Evolutionary conservation across 2,888 invertebrate species (phyloP), one percentile per base, ranked within the genome.

Genomic region (Zygaena filipendulae): DNA sequence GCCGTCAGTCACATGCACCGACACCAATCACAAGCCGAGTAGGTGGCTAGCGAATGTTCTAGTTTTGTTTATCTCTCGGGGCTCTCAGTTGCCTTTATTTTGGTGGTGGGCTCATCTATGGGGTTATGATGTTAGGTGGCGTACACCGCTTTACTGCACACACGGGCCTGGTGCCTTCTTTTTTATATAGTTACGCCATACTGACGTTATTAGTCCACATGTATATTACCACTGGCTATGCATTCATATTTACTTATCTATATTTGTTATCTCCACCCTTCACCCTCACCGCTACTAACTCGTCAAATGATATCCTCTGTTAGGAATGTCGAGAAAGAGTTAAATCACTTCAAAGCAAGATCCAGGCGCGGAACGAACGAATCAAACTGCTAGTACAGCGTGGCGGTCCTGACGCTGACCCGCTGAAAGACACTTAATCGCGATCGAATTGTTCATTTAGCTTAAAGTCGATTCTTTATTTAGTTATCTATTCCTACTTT

Each of bases 241-340:
- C 59, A 51, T 60, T 57, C 58, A 55, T 54, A 50, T 66, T 52
- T 50, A 51, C 50, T 64, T 62, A 62, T 63, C 50, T 66, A 60
- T 69, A 71, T 72, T 54, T 74, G 63, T 74, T 68, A 58, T 61
- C 59, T 57, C 56, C 59, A 40, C 52, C 62, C 60, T 52, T 54
- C 52, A 52, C 53, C 58, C 49, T 49, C 54, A 51, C 51, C 55
- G 50, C 55, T 55, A 69, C 72, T 70, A 72, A 74, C 70, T 51
- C 49, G 48, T 56, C 53, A 47, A 52, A 45, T 57, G 66, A 67
- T 80, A 75, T 82, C 82, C 68, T 66, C 66, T 62, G 60, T 47
- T 79, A 94, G 93, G 88, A 87, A 69, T 90, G 86, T 83, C 89
- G 90, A 68, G 93, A 94, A 79, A 87, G 86, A 77, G 88, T 92